Evolutionary conservation across 2,888 invertebrate species (phyloP).

Genomic region (Stenoptilia bipunctidactyla): DNA sequence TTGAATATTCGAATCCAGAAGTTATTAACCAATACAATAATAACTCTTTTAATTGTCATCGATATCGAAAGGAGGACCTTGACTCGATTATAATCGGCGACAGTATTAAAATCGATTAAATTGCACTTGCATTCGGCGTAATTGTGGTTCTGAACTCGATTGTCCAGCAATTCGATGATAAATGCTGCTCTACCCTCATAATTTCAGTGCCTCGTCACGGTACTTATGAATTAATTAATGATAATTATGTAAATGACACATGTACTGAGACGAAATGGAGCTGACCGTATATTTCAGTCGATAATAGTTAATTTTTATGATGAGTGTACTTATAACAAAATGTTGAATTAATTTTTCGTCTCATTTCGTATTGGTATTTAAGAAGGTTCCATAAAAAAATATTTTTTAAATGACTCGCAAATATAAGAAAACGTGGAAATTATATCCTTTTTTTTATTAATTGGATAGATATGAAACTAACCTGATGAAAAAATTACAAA

Average conservation of each 20-base stretch:
- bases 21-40: too few relatives aligned
- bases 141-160: slow-evolving; percentile 29
- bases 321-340: neutral
- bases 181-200: slow-evolving; percentile 22
- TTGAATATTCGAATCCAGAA: too few relatives aligned
- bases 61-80: slow-evolving; percentile 10
- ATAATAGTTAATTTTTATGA: neutral
- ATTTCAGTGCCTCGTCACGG: slow-evolving; percentile 39
- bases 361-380: neutral
- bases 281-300: slow-evolving; percentile 1
- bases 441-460: too few relatives aligned
- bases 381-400: neutral
- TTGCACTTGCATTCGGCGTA: slow-evolving; percentile 19
- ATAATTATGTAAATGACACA: slow-evolving; percentile 48
- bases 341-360: neutral
- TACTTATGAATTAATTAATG: slow-evolving; percentile 39
- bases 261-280: slow-evolving; percentile 15
- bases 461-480: too few relatives aligned
- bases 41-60: neutral
- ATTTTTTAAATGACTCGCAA: too few relatives aligned
- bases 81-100: slow-evolving; percentile 25
- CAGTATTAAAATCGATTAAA: slow-evolving; percentile 23
- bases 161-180: slow-evolving; percentile 38
- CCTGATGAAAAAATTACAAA: too few relatives aligned
- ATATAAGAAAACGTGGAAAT: too few relatives aligned